These are phyloP conservation scores for Platycercus adscitus DNA, from an alignment of 2,113 vertebrate species.

Conservation along the genomic window DNA sequence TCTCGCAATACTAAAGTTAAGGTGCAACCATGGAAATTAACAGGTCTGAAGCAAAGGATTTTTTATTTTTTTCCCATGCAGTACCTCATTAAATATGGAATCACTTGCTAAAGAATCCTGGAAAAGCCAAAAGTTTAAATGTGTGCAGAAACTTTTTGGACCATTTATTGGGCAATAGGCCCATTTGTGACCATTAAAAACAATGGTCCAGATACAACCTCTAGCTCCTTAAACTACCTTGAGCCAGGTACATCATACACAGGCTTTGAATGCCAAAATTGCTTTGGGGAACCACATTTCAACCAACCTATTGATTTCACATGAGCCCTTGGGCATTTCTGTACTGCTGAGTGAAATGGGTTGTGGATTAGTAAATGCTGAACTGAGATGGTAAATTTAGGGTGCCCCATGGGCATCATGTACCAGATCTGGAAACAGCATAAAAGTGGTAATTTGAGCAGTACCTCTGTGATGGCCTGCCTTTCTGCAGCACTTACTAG, in stretches of 20 bases:
- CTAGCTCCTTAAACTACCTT: neutral
- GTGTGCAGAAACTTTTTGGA: neutral
- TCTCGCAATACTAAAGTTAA: neutral
- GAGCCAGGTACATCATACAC: neutral
- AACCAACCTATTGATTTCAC: neutral
- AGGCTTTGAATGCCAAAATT: neutral
- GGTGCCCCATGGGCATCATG: neutral
- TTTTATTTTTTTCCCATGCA: neutral
- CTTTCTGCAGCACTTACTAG: neutral
- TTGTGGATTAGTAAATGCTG: neutral
- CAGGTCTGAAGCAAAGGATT: neutral
- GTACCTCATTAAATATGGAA: neutral
- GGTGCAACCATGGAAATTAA: neutral
- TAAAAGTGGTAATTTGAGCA: neutral
- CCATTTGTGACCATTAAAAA: neutral
- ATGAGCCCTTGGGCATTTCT: neutral
- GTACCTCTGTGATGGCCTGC: neutral
- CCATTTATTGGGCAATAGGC: neutral
- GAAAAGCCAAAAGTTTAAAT: neutral
- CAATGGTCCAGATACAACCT: neutral
- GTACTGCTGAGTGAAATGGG: neutral
- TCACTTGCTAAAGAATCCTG: neutral
- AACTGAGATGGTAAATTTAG: neutral
- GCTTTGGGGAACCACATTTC: neutral
- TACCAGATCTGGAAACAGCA: neutral